These are phyloP conservation scores for Tinamus major DNA, from an alignment of 2,797 vertebrate species.

Conservation along the genomic window DNA sequence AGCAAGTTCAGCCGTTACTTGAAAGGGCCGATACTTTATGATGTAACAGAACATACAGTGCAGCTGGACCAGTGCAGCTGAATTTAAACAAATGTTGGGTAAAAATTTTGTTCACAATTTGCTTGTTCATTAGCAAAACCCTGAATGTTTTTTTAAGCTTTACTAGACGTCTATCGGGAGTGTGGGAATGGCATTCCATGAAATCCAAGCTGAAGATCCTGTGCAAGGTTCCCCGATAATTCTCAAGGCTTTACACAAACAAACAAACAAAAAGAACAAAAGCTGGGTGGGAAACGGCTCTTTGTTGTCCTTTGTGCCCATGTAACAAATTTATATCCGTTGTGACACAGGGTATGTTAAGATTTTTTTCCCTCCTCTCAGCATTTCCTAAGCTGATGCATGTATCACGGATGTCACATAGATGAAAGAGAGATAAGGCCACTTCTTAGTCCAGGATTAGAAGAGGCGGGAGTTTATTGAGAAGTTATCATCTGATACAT, in stretches of 20 bases:
- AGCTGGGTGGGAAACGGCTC: neutral
- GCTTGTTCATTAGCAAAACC: neutral
- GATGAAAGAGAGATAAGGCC: neutral
- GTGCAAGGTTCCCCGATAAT: neutral
- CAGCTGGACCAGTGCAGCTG: neutral
- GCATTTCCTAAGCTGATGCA: neutral
- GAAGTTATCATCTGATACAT: neutral
- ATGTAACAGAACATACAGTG: neutral
- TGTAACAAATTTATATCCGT: neutral
- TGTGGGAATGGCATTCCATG: neutral
- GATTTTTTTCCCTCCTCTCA: neutral
- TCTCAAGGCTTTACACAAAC: neutral
- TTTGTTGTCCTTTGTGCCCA: neutral
- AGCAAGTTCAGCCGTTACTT: neutral
- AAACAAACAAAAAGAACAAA: neutral
- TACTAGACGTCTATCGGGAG: neutral
- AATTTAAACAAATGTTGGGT: neutral
- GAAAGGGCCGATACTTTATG: neutral
- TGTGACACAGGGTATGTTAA: neutral
- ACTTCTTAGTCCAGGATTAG: neutral
- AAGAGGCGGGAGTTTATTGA: accelerated
- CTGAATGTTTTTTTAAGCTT: neutral
- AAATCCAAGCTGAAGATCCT: neutral
- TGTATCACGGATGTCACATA: neutral
- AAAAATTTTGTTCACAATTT: neutral